phyloP scores from a whole-genome alignment of 1,140 invertebrate species.

The Drosophila punjabiensis region DNA sequence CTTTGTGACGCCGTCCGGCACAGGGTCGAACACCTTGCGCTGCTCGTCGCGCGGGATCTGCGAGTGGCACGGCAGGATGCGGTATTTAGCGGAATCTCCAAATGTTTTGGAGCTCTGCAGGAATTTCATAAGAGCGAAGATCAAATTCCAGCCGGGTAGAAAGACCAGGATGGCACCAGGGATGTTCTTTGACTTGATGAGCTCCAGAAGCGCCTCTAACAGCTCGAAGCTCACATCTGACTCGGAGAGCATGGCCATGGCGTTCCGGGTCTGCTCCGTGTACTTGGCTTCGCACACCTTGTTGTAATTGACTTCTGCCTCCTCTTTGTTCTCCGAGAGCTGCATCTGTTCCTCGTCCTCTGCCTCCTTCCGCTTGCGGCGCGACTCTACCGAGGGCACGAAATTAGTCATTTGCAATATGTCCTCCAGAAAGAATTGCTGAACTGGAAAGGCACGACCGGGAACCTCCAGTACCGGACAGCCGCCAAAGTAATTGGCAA shows the following conservation, averaged over 20 bases:
- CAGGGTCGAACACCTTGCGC: slow-evolving; percentile 93
- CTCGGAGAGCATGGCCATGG: slow-evolving; percentile 93
- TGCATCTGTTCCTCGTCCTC: slow-evolving; percentile 88
- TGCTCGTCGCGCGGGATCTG: slow-evolving; percentile 96
- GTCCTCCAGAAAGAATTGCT: slow-evolving; percentile 96
- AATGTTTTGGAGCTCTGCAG: slow-evolving; percentile 92
- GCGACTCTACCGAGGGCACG: slow-evolving; percentile 89
- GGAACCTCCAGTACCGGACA: slow-evolving; percentile 92
- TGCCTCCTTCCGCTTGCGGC: slow-evolving; percentile 89
- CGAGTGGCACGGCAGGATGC: slow-evolving; percentile 94
- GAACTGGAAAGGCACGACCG: slow-evolving; percentile 92
- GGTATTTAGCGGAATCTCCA: slow-evolving; percentile 86
- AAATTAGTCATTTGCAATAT: slow-evolving; percentile 93
- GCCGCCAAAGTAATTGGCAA: slow-evolving; percentile 95
- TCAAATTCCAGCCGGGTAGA: slow-evolving; percentile 97
- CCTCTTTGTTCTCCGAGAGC: slow-evolving; percentile 85
- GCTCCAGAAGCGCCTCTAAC: slow-evolving; percentile 92
- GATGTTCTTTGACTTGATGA: slow-evolving; percentile 90
- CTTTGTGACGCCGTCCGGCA: slow-evolving; percentile 90
- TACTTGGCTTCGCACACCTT: slow-evolving; percentile 87
- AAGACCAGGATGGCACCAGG: slow-evolving; percentile 96
- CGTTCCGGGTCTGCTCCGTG: slow-evolving; percentile 88
- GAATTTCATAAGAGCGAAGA: slow-evolving; percentile 96
- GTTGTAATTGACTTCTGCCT: slow-evolving; percentile 93
- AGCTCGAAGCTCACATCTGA: slow-evolving; percentile 95